A percentile compares a stretch with the other conserved stretches of the same genome.
Evolutionary conservation across 2,888 invertebrate species (phyloP).

Genomic region (Eugnorisma glareosa): DNA sequence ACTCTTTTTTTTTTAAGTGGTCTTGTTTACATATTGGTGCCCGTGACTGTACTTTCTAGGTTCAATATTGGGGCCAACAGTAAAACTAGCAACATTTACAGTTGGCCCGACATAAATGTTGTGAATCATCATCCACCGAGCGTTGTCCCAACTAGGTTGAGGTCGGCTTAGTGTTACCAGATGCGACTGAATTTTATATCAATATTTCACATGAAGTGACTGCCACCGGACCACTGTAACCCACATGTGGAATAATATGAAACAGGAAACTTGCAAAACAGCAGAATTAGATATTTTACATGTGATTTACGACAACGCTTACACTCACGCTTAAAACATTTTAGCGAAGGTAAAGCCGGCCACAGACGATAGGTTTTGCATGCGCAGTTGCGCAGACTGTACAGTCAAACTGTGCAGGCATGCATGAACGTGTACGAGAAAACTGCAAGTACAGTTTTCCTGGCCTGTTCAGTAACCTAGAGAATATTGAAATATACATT

Average conservation of each 20-base stretch:
- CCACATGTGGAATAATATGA: background rate
- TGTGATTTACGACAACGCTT: background rate
- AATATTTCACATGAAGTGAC: constrained; percentile 17
- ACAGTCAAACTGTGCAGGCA: background rate
- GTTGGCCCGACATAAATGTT: constrained; percentile 11
- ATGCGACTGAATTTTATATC: background rate
- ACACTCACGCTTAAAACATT: background rate
- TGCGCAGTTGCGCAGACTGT: background rate
- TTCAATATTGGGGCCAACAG: constrained; percentile 23
- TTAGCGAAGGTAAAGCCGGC: background rate
- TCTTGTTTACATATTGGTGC: no score
- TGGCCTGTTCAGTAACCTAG: no score
- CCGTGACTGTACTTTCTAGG: background rate
- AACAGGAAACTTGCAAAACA: background rate
- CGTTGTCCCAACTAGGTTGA: constrained; percentile 7
- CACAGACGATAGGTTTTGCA: background rate
- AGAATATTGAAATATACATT: no score
- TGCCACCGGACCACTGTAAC: background rate
- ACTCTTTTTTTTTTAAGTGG: no score
- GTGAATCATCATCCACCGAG: background rate
- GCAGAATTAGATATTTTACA: background rate
- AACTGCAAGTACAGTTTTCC: no score
- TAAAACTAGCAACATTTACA: background rate
- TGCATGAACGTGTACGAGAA: background rate
- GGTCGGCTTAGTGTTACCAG: background rate